Base-by-base conservation (phyloP, 2,797 vertebrate species). In the Coregonus suidteri region DNA sequence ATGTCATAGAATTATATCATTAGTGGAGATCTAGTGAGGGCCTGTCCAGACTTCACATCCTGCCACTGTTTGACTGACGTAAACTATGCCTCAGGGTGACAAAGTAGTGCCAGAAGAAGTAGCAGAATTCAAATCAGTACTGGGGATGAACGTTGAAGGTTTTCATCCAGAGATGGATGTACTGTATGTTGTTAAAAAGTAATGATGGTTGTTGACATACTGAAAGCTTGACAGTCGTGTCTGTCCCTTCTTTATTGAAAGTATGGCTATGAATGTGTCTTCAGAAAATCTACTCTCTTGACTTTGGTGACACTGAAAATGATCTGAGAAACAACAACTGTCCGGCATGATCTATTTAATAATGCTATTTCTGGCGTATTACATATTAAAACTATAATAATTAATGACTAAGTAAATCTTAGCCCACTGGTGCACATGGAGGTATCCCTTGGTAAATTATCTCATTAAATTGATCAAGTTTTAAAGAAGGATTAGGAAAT, bases 1-100 rank as follows among this genome's bases (percentile, higher is more conserved):
- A 87, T 89, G 90, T 88, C 90, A 92, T 65, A 84, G 80, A 83
- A 83, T 79, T 83, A 81, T 69, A 89, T 92, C 88, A 91, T 93
- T 92, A 91, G 87, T 66, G 74, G 74, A 75, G 78, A 89, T 85
- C 80, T 81, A 84, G 71, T 74, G 82, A 86, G 86, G 85, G 81
- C 75, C 84, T 88, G 84, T 83, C 88, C 78, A 2, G 77, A 73
- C 81, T 82, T 80, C 31, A 83, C 77, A 79, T 82, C 18, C 69
- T 67, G 53, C 73, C 16, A 4, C 11, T 18, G 74, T 82, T 69
- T 84, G 89, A 91, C 75, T 88, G 90, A 88, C 87, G 86, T 80
- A 81, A 88, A 88, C 14, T 0, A 34, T 83, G 81, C 90, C 74
- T 74, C 7, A 54, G 3, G 81, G 47, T 87, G 88, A 90, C 87